Evolutionary conservation across 2,113 vertebrate species (phyloP).

Genomic region (Taurulus bubalis): DNA sequence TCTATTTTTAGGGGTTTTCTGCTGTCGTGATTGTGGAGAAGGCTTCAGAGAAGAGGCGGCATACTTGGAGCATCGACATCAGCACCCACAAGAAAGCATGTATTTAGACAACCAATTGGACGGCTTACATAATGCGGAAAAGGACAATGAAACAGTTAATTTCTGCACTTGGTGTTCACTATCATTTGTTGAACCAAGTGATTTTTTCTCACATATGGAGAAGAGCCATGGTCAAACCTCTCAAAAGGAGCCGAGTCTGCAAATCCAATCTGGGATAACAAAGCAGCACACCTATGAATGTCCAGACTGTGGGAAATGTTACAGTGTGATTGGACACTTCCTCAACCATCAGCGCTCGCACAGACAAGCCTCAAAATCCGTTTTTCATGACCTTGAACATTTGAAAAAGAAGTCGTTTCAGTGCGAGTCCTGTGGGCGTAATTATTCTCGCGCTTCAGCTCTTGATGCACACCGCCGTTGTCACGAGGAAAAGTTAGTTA

Average conservation of each 20-base stretch:
- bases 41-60: conserved; percentile 74
- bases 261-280: conserved; percentile 23
- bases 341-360: conserved; percentile 85
- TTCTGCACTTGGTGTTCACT: conserved; percentile 77
- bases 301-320: conserved; percentile 82
- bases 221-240: conserved; percentile 52
- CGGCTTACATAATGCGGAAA: conserved; percentile 61
- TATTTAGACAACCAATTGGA: conserved; percentile 66
- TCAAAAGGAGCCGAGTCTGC: conserved; percentile 15
- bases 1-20: conserved; percentile 82
- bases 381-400: conserved; percentile 81
- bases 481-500: conserved; percentile 85
- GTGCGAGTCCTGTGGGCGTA: conserved; percentile 82
- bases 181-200: conserved; percentile 73
- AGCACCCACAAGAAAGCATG: conserved; percentile 71
- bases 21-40: conserved; percentile 79
- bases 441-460: conserved; percentile 84
- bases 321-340: conserved; percentile 74
- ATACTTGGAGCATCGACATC: conserved; percentile 72
- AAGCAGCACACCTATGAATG: conserved; percentile 78
- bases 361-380: conserved; percentile 80
- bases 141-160: conserved; percentile 57
- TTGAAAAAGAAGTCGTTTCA: conserved; percentile 85
- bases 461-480: conserved; percentile 86
- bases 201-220: conserved; percentile 64